A percentile compares a stretch with the other conserved stretches of the same genome.
phyloP scores from a whole-genome alignment of 2,797 vertebrate species.

The Poecilia picta region DNA sequence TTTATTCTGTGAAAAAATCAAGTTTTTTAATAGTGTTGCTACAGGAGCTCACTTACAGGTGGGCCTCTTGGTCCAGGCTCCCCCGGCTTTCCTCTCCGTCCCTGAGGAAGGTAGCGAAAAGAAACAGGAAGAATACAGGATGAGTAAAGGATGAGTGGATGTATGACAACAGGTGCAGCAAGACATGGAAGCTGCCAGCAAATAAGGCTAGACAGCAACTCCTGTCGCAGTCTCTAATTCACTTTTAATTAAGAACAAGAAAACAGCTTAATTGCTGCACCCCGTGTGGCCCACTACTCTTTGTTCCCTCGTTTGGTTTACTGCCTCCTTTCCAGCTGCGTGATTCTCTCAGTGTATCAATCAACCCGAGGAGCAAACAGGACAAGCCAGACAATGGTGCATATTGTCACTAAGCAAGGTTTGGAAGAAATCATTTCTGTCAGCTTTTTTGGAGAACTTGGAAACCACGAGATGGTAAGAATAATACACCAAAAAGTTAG shows the following conservation, averaged over 20 bases:
- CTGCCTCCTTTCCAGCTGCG: slow-evolving; percentile 76
- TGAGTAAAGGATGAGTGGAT: slow-evolving; percentile 45
- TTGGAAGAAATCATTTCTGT: slow-evolving; percentile 22
- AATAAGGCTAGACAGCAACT: slow-evolving; percentile 75
- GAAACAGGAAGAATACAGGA: slow-evolving; percentile 10
- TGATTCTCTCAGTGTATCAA: slow-evolving; percentile 72
- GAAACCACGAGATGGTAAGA: slow-evolving; percentile 19
- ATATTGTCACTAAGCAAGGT: slow-evolving; percentile 44
- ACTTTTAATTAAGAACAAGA: slow-evolving; percentile 84
- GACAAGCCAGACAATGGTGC: slow-evolving; percentile 27
- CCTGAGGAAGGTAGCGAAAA: slow-evolving; percentile 75
- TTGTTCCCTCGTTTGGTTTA: slow-evolving; percentile 76
- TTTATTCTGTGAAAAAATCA: too few relatives aligned
- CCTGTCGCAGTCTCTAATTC: slow-evolving; percentile 79
- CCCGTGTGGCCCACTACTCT: slow-evolving; percentile 76
- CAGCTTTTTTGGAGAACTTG: slow-evolving; percentile 15
- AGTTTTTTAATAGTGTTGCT: neutral
- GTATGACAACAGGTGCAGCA: slow-evolving; percentile 68
- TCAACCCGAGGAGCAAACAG: slow-evolving; percentile 66
- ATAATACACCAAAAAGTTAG: slow-evolving; percentile 5
- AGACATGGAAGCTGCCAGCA: slow-evolving; percentile 68
- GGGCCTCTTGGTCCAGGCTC: slow-evolving; percentile 85
- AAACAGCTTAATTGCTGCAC: slow-evolving; percentile 83
- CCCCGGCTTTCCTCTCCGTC: slow-evolving; percentile 91
- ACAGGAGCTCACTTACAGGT: slow-evolving; percentile 83